Conservation (phyloP, 2,113 vertebrate species). For the Felis catus region DNA sequence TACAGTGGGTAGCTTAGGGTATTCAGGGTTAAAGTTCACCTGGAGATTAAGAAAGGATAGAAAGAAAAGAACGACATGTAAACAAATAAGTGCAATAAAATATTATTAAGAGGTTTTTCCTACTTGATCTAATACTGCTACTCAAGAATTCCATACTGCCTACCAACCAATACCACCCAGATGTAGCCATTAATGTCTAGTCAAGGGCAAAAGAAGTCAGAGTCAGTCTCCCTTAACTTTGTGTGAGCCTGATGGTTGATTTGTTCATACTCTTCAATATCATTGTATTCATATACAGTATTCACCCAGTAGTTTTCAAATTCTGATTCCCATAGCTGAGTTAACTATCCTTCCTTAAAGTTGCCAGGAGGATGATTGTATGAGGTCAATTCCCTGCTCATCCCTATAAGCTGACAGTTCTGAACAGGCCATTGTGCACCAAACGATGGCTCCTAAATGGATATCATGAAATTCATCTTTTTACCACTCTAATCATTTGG, state of each 20-base stretch:
- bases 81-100: neutral
- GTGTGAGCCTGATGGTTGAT: neutral
- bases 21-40: neutral
- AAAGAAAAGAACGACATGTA: neutral
- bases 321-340: neutral
- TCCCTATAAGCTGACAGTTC: neutral
- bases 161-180: neutral
- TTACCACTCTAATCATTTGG: neutral
- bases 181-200: neutral
- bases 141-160: neutral
- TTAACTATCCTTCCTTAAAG: neutral
- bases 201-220: neutral
- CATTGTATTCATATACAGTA: neutral
- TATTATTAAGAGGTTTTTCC: neutral
- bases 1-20: neutral
- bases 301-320: neutral
- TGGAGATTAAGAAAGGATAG: neutral
- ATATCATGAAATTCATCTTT: neutral
- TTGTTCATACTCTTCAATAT: neutral
- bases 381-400: neutral
- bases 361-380: neutral
- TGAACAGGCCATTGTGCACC: neutral
- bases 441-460: neutral
- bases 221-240: neutral
- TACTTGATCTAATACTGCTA: neutral